A percentile compares a stretch with the other conserved stretches of the same genome.
These are phyloP conservation scores for Selenia dentaria DNA, from an alignment of 2,888 invertebrate species.

Conservation along the genomic window DNA sequence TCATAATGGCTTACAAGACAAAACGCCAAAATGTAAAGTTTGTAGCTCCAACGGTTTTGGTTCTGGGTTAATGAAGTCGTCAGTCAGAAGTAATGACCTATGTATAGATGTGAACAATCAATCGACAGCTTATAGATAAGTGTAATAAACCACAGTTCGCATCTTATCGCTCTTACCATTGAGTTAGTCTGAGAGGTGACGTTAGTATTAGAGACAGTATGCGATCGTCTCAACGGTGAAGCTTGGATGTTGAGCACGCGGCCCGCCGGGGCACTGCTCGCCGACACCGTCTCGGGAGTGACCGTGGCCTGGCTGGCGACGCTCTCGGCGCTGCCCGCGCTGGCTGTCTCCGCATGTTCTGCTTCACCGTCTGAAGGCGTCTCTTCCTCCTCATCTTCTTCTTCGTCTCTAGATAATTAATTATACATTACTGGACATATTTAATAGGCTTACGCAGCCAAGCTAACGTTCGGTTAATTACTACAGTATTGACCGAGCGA, in stretches of 20 bases:
- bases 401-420: conserved; percentile 34
- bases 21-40: too few species aligned
- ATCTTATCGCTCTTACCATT: conserved; percentile 6
- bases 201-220: conserved; percentile 62
- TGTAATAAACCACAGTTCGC: too few species aligned
- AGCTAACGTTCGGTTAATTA: too few species aligned
- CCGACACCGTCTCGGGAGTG: conserved; percentile 68
- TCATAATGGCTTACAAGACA: too few species aligned
- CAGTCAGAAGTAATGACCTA: too few species aligned
- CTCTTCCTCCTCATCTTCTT: conserved; percentile 56
- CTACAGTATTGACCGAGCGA: too few species aligned
- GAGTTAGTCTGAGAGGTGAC: conserved; percentile 48
- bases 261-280: conserved; percentile 67
- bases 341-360: conserved; percentile 52
- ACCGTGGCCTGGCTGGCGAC: conserved; percentile 65
- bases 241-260: conserved; percentile 41
- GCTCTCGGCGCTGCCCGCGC: conserved; percentile 59
- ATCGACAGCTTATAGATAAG: too few species aligned
- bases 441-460: too few species aligned
- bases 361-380: conserved; percentile 53
- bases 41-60: too few species aligned
- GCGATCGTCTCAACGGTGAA: conserved; percentile 69
- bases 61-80: too few species aligned
- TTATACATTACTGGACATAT: conserved; percentile 2
- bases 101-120: too few species aligned